Evolutionary conservation across 2,888 invertebrate species (phyloP), one percentile per base, ranked within the genome.

Genomic region (Drosophila seclusa): DNA sequence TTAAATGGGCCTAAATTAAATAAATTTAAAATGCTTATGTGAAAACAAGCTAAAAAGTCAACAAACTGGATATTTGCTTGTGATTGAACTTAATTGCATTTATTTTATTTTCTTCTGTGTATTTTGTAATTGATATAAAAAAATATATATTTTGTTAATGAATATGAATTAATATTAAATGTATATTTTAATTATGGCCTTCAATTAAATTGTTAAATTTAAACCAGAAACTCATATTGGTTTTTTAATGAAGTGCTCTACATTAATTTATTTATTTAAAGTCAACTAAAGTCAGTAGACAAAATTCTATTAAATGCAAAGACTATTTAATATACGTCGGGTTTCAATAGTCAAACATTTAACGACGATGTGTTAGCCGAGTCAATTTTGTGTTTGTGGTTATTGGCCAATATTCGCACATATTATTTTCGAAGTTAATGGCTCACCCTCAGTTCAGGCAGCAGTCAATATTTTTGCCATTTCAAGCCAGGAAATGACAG

Each of bases 391-490:
- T 58, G 24, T 16, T 27, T 45, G 50, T 52, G 68, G 71, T 69
- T 72, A 69, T 83, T 81, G 74, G 82, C 73, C 76, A 45, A 45
- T 79, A 63, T 76, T 48, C 55, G 68, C 64, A 57, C 68, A 66
- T 82, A 76, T 85, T 85, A 80, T 80, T 66, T 80, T 42, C 67
- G 69, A 66, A 76, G 72, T 68, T 72, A 73, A 72, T 76, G 70
- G 57, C 52, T 24, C 24, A 21, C 8, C 24, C 36, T 18, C 53
- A 36, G 24, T 40, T 29, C 40, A 40, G 32, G 18, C 42, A 24
- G 36, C 49, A 31, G 45, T 60, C 77, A 60, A 59, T 69, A 67
- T 38, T 73, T 73, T 59, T 69, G 73, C 70, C 75, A 57, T 68
- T 78, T 53, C 31, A 27, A 34, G 55, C n/a, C 53, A 27, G 52